Conservation (phyloP, 2,888 invertebrate species). For the Subacronicta megacephala region DNA sequence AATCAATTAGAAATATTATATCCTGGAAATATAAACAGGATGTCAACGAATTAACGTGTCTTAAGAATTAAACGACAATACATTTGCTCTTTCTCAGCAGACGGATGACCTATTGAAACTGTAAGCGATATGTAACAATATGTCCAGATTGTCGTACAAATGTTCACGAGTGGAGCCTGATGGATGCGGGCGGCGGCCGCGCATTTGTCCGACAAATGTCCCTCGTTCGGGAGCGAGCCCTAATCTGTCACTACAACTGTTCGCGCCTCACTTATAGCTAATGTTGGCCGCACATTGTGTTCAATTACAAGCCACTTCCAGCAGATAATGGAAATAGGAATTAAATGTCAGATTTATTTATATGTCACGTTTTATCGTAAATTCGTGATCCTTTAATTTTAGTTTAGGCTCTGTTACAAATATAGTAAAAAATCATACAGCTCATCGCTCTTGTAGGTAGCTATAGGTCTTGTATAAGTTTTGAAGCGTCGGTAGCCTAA, state of each 20-base stretch:
- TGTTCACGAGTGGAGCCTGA: constrained; percentile 24
- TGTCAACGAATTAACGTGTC: too few relatives aligned
- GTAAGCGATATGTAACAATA: constrained; percentile 19
- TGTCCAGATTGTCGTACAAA: constrained; percentile 16
- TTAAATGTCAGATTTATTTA: constrained; percentile 1
- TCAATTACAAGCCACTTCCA: constrained; percentile 20
- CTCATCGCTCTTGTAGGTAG: too few relatives aligned
- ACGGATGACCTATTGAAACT: constrained; percentile 16
- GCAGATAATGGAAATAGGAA: constrained; percentile 12
- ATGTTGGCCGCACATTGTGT: constrained; percentile 15
- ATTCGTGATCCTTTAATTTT: not conserved
- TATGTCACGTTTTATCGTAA: too few relatives aligned
- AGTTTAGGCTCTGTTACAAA: not conserved
- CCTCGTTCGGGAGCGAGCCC: constrained; percentile 19
- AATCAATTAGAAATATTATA: too few relatives aligned
- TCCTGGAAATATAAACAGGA: too few relatives aligned
- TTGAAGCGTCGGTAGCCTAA: too few relatives aligned
- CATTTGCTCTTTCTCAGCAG: not conserved
- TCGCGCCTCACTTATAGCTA: constrained; percentile 28
- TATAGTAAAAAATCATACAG: not conserved
- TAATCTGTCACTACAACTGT: constrained; percentile 48
- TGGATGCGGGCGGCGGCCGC: constrained; percentile 16
- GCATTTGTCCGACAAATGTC: constrained; percentile 38
- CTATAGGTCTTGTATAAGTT: too few relatives aligned
- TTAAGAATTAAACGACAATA: not conserved